Conservation (phyloP, 2,888 invertebrate genomes). For the Hyalella azteca region DNA sequence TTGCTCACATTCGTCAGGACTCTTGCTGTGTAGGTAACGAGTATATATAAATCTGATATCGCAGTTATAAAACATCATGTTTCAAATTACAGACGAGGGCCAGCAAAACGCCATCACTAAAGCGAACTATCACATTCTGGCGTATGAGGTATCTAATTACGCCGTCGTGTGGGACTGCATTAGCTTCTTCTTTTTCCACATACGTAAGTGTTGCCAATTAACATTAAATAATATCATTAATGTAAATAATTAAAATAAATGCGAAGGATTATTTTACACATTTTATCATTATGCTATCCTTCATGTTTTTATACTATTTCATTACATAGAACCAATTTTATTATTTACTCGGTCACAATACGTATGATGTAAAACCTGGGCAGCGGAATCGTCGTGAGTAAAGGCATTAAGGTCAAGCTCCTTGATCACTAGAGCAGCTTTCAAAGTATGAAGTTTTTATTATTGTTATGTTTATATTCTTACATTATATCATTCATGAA, state of each 20-base stretch:
- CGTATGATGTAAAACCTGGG: neutral
- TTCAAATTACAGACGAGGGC: neutral
- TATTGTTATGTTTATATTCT: no score
- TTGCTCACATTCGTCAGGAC: neutral
- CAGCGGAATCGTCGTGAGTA: no score
- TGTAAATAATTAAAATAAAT: neutral
- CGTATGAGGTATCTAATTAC: constrained; percentile 59
- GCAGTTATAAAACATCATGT: no score
- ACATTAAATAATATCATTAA: neutral
- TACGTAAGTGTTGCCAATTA: constrained; percentile 38
- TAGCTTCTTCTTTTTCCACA: constrained; percentile 37
- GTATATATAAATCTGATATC: no score
- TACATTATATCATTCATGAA: no score
- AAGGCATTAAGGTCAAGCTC: no score
- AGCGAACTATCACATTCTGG: constrained; percentile 58
- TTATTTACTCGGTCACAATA: neutral
- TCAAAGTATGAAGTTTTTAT: no score
- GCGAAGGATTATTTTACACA: neutral
- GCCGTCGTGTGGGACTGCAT: constrained; percentile 59
- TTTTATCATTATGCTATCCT: neutral
- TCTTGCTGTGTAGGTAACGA: no score
- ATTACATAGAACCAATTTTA: neutral
- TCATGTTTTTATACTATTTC: neutral
- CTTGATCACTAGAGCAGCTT: no score
- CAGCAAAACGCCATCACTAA: neutral